Evolutionary conservation across 2,113 vertebrate genomes (phyloP), one percentile per base, ranked within the genome.

Genomic region (Arenaria interpres): DNA sequence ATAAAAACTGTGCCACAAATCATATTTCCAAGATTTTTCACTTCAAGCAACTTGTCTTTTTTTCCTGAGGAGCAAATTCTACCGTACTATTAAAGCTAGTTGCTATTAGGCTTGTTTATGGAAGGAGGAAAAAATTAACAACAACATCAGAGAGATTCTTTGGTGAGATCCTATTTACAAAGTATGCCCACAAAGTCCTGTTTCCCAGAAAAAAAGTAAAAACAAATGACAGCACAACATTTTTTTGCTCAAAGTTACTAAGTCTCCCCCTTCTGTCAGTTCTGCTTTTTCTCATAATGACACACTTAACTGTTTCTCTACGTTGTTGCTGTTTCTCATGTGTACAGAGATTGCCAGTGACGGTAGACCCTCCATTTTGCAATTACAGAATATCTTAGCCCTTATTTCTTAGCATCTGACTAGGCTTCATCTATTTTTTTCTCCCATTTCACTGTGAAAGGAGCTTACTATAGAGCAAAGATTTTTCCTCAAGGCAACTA

Each of bases 1-100:
- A 96, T 86, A 95, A 90, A 96, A 89, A 62, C 32, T 4, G 5
- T 66, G 64, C 50, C 46, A 66, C 25, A 84, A 89, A 96, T 77
- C 32, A 21, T 66, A 69, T 57, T 88, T 88, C 59, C 53, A 75
- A 80, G 35, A 32, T 37, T 15, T 91, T 83, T 88, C 46, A 76
- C 73, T 90, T 90, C 59, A 21, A 71, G 63, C 5, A 73, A 37
- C 25, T 74, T 12, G 1, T 32, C 15, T 79, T 68, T 80, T 71
- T 62, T 67, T 64, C 53, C 50, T 32, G 35, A 74, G 75, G 21
- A 90, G 59, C 50, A 60, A 39, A 35, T 91, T 75, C 59, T 80
- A 10, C 45, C 1, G 0, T 24, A 12, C 35, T 39, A 30, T 68
- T 39, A 41, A 15, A 51, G 32, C 39, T 74, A 33, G 30, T 25